Base-by-base conservation (phyloP, 2,113 vertebrate genomes). In the Cichladusa arquata region DNA sequence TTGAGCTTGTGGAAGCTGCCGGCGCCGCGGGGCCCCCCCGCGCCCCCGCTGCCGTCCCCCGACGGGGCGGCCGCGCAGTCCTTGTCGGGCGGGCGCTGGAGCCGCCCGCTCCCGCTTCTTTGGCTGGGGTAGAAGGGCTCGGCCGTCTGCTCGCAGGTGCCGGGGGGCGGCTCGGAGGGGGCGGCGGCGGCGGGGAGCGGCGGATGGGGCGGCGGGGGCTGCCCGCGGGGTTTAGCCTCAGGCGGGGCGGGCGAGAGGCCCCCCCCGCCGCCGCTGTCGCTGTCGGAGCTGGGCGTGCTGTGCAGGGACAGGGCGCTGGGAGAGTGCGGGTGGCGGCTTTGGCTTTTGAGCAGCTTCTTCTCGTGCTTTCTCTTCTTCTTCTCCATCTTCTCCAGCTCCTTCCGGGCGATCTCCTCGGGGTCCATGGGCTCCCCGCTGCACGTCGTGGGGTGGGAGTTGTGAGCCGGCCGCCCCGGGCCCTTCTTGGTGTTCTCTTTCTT, bases 401-500 rank as follows among this genome's bases (percentile, higher is more conserved):
- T 98, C 53, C 99, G 98, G 70, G 99, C 99, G 91, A 99, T 99
- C 97, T 99, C 99, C 96, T 99, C 99, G 0, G 99, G 98, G 97
- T 99, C 99, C 99, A 99, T 99, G 72, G 99, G 99, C 96, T 99
- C 99, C 45, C 99, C 99, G 95, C 99, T 99, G 99, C 99, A 99
- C 70, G 99, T 99, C 89, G 99, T 99, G 31, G 99, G 99, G 93
- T 99, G 99, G 4, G 99, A 99, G 98, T 99, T 99, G 98, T 99
- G 99, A 15, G 99, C 99, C 48, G 99, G 99, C 97, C 99, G 97
- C 85, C 99, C 99, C 1, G 99, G 99, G 65, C 99, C 99, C 47
- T 99, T 99, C 98, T 99, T 99, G 26, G 99, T 99, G 97, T 99
- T 99, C 69, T 99, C 99, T 95, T 99, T 99, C 98, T 99, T 99